Conservation (phyloP, 2,113 vertebrate genomes). For the Propithecus coquereli region DNA sequence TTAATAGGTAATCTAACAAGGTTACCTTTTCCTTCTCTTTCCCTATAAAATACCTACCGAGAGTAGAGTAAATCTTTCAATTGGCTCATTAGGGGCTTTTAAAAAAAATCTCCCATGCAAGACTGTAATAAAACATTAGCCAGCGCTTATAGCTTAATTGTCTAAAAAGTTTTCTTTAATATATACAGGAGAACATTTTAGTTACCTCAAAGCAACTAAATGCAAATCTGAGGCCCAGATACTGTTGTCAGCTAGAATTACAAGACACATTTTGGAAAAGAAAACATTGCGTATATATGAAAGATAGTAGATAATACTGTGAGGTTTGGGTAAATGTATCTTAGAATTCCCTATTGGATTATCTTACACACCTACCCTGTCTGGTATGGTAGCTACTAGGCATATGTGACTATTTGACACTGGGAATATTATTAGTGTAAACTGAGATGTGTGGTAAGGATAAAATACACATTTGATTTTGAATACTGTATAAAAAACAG, state of each 20-base stretch:
- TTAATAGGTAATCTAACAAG: slow-evolving; percentile 20
- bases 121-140: neutral
- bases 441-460: neutral
- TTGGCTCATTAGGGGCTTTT: neutral
- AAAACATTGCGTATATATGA: neutral
- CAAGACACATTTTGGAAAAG: neutral
- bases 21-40: neutral
- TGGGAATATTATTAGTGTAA: neutral
- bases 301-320: neutral
- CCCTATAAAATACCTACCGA: neutral
- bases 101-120: neutral
- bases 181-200: neutral
- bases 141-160: neutral
- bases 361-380: neutral
- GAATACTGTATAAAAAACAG: neutral
- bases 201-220: neutral
- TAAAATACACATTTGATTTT: neutral
- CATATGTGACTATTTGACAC: neutral
- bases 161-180: neutral
- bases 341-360: neutral
- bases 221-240: neutral
- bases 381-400: neutral
- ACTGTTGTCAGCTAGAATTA: neutral
- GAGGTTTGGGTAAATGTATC: neutral
- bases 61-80: neutral